Evolutionary conservation across 2,888 invertebrate genomes (phyloP).

Genomic region (Drosophila mulleri): DNA sequence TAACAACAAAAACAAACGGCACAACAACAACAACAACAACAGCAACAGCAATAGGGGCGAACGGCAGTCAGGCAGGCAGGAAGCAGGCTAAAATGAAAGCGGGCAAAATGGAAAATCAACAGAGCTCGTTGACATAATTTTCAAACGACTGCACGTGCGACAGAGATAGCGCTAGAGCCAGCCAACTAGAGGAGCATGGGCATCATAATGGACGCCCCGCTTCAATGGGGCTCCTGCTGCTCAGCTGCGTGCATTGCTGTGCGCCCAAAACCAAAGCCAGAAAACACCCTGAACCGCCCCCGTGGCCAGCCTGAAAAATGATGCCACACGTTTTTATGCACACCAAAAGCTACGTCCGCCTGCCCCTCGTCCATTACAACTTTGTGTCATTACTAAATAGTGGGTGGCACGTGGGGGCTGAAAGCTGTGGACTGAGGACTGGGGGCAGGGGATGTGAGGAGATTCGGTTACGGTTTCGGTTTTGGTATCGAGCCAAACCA

Average conservation of each 20-base stretch:
- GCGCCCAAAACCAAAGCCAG: conserved; percentile 68
- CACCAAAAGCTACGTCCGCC: conserved; percentile 12
- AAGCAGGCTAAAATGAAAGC: conserved; percentile 69
- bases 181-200: conserved; percentile 7
- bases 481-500: conserved; percentile 71
- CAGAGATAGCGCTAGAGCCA: conserved; percentile 22
- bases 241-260: conserved; percentile 52
- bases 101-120: conserved; percentile 76
- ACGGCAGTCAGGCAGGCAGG: conserved; percentile 28
- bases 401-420: conserved; percentile 43
- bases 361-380: conserved; percentile 25
- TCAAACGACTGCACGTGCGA: conserved; percentile 60
- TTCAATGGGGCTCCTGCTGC: conserved; percentile 1
- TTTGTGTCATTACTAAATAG: conserved; percentile 80
- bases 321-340: conserved; percentile 58
- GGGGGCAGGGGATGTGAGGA: conserved; percentile 5
- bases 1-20: conserved; percentile 64
- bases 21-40: conserved; percentile 42
- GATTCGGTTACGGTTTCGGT: conserved; percentile 53
- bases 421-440: not conserved
- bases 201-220: conserved; percentile 14
- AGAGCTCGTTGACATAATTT: conserved; percentile 84
- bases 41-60: conserved; percentile 12
- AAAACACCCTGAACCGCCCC: conserved; percentile 51
- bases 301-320: conserved; percentile 61